Evolutionary conservation across 2,888 invertebrate genomes (phyloP).

Genomic region (Daptonema setosum): DNA sequence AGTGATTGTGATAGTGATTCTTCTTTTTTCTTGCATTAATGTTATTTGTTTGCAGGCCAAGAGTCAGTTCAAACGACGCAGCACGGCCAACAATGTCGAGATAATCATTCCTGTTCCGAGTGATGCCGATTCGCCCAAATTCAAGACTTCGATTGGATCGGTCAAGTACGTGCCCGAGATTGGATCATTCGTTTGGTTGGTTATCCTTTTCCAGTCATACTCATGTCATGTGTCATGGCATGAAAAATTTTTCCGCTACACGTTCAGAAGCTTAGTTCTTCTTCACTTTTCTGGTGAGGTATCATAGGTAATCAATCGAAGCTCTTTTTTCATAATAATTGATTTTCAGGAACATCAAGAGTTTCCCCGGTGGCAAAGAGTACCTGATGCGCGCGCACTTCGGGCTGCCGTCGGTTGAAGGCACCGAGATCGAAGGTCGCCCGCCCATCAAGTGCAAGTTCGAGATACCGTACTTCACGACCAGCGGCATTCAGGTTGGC

Average conservation of each 20-base stretch:
- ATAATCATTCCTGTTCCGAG: constrained; percentile 83
- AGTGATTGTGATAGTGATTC: too few species aligned
- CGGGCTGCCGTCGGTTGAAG: constrained; percentile 78
- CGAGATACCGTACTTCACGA: constrained; percentile 96
- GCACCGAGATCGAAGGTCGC: constrained; percentile 78
- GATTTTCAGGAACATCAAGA: constrained; percentile 16
- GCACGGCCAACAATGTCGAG: constrained; percentile 94
- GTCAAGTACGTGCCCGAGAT: constrained; percentile 92
- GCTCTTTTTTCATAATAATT: too few species aligned
- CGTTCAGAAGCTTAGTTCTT: too few species aligned
- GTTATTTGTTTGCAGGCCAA: constrained; percentile 48
- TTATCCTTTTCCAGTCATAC: constrained; percentile 37
- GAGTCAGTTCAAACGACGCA: constrained; percentile 85
- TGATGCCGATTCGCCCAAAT: constrained; percentile 94
- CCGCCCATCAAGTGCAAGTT: constrained; percentile 96
- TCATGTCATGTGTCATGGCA: background rate
- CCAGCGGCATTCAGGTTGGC: constrained; percentile 78
- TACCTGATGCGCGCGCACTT: constrained; percentile 94
- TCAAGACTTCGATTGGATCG: constrained; percentile 52
- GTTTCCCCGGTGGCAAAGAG: constrained; percentile 57
- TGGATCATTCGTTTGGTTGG: constrained; percentile 86
- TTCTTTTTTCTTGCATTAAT: too few species aligned
- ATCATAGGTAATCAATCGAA: too few species aligned
- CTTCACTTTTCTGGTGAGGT: too few species aligned
- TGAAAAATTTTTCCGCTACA: background rate